Evolutionary conservation across 2,797 vertebrate genomes (phyloP).

Genomic region (Nyctalus aviator): DNA sequence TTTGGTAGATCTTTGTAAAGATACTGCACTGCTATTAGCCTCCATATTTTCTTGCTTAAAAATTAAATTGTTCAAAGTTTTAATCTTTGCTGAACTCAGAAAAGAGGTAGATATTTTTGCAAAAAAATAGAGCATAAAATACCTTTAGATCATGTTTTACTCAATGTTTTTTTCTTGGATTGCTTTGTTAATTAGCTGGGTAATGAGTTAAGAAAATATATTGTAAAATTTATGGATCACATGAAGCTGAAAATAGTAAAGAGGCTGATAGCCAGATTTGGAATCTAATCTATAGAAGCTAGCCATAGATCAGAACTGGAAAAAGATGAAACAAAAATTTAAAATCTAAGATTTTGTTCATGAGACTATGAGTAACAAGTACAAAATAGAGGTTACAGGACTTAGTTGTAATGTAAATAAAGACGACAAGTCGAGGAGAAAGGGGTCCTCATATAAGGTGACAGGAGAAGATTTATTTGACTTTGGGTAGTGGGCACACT

Average conservation of each 20-base stretch:
- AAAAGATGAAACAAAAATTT: slow-evolving; percentile 56
- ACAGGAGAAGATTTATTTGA: no score
- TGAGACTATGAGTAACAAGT: slow-evolving; percentile 23
- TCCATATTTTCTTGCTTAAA: slow-evolving; percentile 64
- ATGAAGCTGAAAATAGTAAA: slow-evolving; percentile 62
- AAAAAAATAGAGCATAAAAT: slow-evolving; percentile 60
- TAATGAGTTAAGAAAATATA: slow-evolving; percentile 46
- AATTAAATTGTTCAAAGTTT: slow-evolving; percentile 64
- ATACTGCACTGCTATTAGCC: slow-evolving; percentile 21
- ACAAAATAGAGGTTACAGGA: not conserved
- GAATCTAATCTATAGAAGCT: slow-evolving; percentile 12
- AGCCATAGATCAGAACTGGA: slow-evolving; percentile 42
- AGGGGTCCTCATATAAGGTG: no score
- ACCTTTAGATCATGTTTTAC: slow-evolving; percentile 52
- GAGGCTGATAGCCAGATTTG: slow-evolving; percentile 16
- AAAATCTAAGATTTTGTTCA: slow-evolving; percentile 49
- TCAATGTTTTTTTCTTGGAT: slow-evolving; percentile 41
- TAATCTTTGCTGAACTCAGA: slow-evolving; percentile 57
- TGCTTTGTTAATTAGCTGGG: slow-evolving; percentile 48
- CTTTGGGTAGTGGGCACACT: no score
- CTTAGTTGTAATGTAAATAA: slow-evolving; percentile 52
- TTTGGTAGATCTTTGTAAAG: slow-evolving; percentile 36
- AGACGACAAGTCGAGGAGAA: not conserved
- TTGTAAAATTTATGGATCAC: slow-evolving; percentile 54
- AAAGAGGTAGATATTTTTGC: slow-evolving; percentile 49